A percentile compares a stretch with the other conserved stretches of the same genome.
phyloP scores from a whole-genome alignment of 2,888 invertebrate species.

The Tenthredo distinguenda region DNA sequence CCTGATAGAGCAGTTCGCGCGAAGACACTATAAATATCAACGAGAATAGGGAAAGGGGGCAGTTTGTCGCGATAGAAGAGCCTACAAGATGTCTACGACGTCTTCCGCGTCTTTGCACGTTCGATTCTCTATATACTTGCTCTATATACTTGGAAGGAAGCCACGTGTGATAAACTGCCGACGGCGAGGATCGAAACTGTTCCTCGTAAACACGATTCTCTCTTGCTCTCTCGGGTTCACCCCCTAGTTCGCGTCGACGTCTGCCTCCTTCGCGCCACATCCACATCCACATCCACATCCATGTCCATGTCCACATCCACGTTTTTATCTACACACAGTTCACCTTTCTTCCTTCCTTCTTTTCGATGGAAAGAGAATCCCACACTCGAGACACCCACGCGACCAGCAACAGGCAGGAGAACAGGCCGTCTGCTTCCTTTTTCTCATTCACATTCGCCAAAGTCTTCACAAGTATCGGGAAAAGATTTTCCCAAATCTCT shows the following conservation, averaged over 20 bases:
- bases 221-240: neutral
- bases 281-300: neutral
- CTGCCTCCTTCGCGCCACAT: slow-evolving; percentile 30
- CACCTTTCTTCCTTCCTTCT: neutral
- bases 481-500: slow-evolving; percentile 41
- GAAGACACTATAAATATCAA: slow-evolving; percentile 36
- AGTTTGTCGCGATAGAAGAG: slow-evolving; percentile 62
- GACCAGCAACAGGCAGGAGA: slow-evolving; percentile 48
- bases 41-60: slow-evolving; percentile 26
- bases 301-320: neutral
- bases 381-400: slow-evolving; percentile 45
- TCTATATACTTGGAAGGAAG: slow-evolving; percentile 41
- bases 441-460: slow-evolving; percentile 45
- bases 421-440: slow-evolving; percentile 5
- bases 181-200: slow-evolving; percentile 51
- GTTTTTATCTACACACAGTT: neutral
- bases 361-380: slow-evolving; percentile 15
- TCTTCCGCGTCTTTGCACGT: slow-evolving; percentile 40
- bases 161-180: slow-evolving; percentile 52
- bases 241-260: neutral
- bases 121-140: neutral
- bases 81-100: slow-evolving; percentile 48
- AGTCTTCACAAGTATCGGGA: slow-evolving; percentile 38
- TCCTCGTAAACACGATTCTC: slow-evolving; percentile 51
- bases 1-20: slow-evolving; percentile 46